A percentile compares a stretch with the other conserved stretches of the same genome.
These are phyloP conservation scores for Drosophila aff. DNA, from an alignment of 1,140 invertebrate genomes.

Conservation along the genomic window DNA sequence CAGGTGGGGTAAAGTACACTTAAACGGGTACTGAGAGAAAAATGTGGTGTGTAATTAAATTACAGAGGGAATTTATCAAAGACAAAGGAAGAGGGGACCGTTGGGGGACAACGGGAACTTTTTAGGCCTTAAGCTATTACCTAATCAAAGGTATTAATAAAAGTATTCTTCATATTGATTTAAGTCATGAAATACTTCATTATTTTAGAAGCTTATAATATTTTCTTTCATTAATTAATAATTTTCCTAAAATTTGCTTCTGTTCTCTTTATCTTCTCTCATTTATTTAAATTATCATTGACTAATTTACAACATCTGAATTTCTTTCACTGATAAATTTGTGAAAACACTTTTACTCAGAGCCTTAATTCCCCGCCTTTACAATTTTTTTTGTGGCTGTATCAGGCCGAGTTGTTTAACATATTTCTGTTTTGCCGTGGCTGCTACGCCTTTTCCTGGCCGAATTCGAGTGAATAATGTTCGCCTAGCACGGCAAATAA, in stretches of 20 bases:
- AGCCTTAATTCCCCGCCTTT: constrained; percentile 25
- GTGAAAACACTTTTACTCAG: constrained; percentile 73
- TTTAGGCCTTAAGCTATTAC: background rate
- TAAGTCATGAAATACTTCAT: too few species aligned
- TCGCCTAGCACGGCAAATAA: constrained; percentile 81
- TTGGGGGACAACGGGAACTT: background rate
- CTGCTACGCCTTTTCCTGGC: constrained; percentile 56
- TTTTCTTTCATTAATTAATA: too few species aligned
- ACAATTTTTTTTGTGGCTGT: constrained; percentile 25
- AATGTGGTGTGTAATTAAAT: background rate
- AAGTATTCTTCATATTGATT: background rate
- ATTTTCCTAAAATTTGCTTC: background rate
- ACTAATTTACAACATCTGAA: background rate
- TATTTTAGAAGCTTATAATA: background rate
- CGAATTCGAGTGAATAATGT: constrained; percentile 76
- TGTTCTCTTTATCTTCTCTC: background rate
- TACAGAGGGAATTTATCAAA: background rate
- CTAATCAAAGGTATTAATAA: background rate
- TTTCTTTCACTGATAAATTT: constrained; percentile 24
- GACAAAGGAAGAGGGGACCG: background rate
- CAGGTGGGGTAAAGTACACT: constrained; percentile 11
- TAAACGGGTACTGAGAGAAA: constrained; percentile 32
- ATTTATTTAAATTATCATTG: background rate
- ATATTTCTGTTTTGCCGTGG: constrained; percentile 64
- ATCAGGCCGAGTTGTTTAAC: constrained; percentile 66